Evolutionary conservation across 1,140 invertebrate genomes (phyloP), one percentile per base, ranked within the genome.

Genomic region (Phortica variegata): DNA sequence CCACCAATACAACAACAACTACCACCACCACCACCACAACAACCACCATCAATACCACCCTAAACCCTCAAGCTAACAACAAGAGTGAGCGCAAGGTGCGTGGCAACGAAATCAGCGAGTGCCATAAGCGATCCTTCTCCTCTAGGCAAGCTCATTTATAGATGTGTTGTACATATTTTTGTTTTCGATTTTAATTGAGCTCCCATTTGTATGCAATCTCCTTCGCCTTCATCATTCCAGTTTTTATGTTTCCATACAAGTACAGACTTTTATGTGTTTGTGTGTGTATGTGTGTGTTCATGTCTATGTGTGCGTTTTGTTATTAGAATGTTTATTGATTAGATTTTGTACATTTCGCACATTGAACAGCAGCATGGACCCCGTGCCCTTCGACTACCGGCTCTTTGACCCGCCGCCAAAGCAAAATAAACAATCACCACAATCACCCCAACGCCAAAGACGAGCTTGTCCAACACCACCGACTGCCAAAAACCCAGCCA

Each of bases 321-420:
- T 32, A 32, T 32, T 32, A 32, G 8, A 32, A 32, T 32, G 8
- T 32, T 32, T 9, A 9, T 32, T 32, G 8, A 9, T 8, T 9
- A 32, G n/a, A 8, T n/a, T 32, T 47, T 26, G 10, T 21, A 6
- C 33, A 43, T 20, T 31, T 32, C 19, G 23, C 5, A 23, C 2
- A 26, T 29, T 26, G 26, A 4, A 52, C 33, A 61, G 59, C 65
- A 56, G 55, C 59, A 16, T 65, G 59, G 65, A 68, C 56, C 47
- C 52, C 55, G 45, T 65, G 53, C 50, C 59, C 49, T 47, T 68
- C 54, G 54, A 68, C 56, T 61, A 60, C 54, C 36, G 56, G 52
- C 34, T 61, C 65, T 62, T 65, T 62, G 61, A 68, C 49, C 54
- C 65, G 59, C 41, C 59, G 42, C 31, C 54, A 52, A 68, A 68